Evolutionary conservation across 1,140 invertebrate species (phyloP).

Genomic region (Heterodera schachtii): DNA sequence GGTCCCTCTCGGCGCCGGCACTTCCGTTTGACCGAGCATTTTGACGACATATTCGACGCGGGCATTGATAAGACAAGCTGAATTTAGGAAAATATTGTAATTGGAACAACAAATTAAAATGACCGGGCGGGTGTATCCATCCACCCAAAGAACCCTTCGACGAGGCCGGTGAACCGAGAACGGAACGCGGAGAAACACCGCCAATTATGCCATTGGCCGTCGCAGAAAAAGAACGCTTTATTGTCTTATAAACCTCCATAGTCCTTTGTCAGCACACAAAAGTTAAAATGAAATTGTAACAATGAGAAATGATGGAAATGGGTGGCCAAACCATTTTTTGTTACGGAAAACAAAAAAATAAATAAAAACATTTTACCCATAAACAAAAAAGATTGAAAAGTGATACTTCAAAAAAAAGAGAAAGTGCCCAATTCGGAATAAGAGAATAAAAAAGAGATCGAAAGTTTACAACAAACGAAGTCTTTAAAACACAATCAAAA

Average conservation of each 20-base stretch:
- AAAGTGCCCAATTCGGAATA: too few species aligned
- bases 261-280: background rate
- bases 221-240: conserved; percentile 49
- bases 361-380: too few species aligned
- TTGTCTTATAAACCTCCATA: conserved; percentile 51
- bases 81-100: conserved; percentile 16
- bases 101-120: background rate
- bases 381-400: too few species aligned
- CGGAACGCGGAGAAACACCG: conserved; percentile 16
- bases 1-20: conserved; percentile 53
- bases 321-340: background rate
- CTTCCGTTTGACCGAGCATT: conserved; percentile 54
- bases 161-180: conserved; percentile 17
- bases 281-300: too few species aligned
- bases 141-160: background rate
- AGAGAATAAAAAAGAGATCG: too few species aligned
- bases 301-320: too few species aligned
- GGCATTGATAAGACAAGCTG: conserved; percentile 54
- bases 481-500: background rate
- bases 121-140: conserved; percentile 56
- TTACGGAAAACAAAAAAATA: too few species aligned
- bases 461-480: background rate
- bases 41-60: conserved; percentile 56
- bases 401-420: too few species aligned
- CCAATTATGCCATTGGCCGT: conserved; percentile 45